Percentiles rank a stretch among this genome's conserved stretches.
Evolutionary conservation across 2,888 invertebrate species (phyloP).

Genomic region (Lathronympha strigana): DNA sequence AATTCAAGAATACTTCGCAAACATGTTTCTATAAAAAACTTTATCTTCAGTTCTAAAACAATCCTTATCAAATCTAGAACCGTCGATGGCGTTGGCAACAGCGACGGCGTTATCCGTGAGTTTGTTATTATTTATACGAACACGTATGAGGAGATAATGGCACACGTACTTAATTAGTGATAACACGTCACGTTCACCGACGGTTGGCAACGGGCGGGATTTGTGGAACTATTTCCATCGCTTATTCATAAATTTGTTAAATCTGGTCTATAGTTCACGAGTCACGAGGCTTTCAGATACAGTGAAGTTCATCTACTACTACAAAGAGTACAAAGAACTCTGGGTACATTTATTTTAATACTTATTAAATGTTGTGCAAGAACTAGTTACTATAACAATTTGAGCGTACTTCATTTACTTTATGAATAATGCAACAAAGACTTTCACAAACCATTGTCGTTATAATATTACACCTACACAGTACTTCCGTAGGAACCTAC

Average conservation of each 20-base stretch:
- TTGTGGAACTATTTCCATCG: slow-evolving; percentile 4
- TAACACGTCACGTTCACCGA: slow-evolving; percentile 31
- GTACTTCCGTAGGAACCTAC: too few species aligned
- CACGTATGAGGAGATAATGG: slow-evolving; percentile 25
- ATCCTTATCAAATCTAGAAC: slow-evolving; percentile 18
- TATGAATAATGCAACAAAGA: too few species aligned
- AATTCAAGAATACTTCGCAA: background rate
- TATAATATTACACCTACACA: too few species aligned
- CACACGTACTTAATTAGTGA: slow-evolving; percentile 38
- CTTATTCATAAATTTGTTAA: background rate
- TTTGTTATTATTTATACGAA: slow-evolving; percentile 33
- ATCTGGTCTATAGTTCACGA: background rate
- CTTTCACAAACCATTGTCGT: too few species aligned
- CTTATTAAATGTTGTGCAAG: too few species aligned
- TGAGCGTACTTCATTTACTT: too few species aligned
- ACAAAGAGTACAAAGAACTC: too few species aligned
- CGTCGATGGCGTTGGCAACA: slow-evolving; percentile 26
- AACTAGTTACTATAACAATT: too few species aligned
- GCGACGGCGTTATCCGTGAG: background rate
- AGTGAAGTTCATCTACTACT: too few species aligned
- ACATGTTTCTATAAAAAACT: slow-evolving; percentile 5
- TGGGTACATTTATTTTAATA: too few species aligned
- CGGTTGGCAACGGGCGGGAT: slow-evolving; percentile 21
- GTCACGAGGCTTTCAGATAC: too few species aligned
- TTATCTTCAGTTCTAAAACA: slow-evolving; percentile 2